These are phyloP conservation scores for Podarcis cretensis DNA, from an alignment of 2,113 vertebrate genomes.

Conservation along the genomic window DNA sequence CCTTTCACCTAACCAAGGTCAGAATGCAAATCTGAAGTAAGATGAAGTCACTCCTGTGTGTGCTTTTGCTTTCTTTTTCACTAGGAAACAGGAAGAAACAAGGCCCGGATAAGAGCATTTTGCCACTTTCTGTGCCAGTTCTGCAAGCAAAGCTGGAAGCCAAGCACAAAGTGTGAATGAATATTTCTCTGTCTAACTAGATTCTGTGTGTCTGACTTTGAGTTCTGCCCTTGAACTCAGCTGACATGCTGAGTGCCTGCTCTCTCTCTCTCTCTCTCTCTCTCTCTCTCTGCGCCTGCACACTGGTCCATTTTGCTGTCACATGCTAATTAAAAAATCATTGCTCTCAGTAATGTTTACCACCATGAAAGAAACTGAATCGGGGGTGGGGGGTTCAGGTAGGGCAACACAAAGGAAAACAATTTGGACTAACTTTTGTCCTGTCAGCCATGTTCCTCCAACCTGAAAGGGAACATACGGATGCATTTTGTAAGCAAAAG, in stretches of 20 bases:
- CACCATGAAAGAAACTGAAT: conserved; percentile 1
- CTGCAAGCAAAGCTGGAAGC: conserved; percentile 29
- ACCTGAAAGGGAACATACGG: fast-evolving
- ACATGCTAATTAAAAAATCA: conserved; percentile 53
- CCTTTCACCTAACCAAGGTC: not conserved
- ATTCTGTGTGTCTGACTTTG: conserved; percentile 32
- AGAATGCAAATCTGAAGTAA: not conserved
- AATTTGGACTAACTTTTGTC: not conserved
- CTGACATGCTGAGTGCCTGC: not conserved
- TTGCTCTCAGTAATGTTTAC: conserved; percentile 39
- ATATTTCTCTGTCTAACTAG: not conserved
- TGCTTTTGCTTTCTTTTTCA: not conserved
- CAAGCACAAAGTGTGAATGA: not conserved
- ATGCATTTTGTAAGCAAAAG: not conserved
- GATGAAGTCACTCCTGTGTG: not conserved
- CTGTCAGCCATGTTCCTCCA: not conserved
- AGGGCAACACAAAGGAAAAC: not conserved
- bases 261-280: not conserved
- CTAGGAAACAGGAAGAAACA: not conserved
- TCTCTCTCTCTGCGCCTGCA: not conserved
- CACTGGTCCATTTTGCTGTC: conserved; percentile 29
- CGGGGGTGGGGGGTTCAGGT: not conserved
- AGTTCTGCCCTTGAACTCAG: not conserved
- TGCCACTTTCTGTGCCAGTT: not conserved
- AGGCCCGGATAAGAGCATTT: not conserved